Evolutionary conservation across 2,113 vertebrate genomes (phyloP), one percentile per base, ranked within the genome.

Genomic region (Callospermophilus lateralis): DNA sequence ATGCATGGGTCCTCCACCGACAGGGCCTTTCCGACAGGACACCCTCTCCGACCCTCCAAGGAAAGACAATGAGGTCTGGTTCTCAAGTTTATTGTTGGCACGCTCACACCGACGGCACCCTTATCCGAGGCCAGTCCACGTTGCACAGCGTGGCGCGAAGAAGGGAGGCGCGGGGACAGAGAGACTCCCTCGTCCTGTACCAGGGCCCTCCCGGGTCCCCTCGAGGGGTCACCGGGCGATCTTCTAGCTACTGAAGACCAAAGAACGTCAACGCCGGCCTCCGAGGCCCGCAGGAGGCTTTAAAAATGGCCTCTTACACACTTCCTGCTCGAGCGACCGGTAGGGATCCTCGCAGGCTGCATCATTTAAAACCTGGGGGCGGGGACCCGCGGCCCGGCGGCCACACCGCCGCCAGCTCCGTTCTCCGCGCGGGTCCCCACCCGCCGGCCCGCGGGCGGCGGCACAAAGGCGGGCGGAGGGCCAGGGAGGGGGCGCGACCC

Each of bases 281-380:
- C 79, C 24, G 70, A 90, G 95, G 96, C 96, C 94, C 83, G 73
- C 84, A 94, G 95, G 97, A 96, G 97, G 89, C 97, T 98, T 98
- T 98, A 98, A 98, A 98, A 97, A 98, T 98, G 97, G 97, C 97
- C 96, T 98, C 96, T 96, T 77, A 96, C 97, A 85, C 97, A 98
- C 96, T 98, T 98, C 97, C 97, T 98, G 97, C 97, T 65, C 45
- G 19, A 53, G 51, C 80, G 88, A 67, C 88, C 88, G 70, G 96
- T 79, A 87, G 97, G 55, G 53, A 37, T 26, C 15, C 73, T 89
- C 84, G 51, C 45, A 8, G 91, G 67, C 20, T 3, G 96, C 97
- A 93, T 80, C 97, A 6, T 96, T 89, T 51, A 67, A 94, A 94
- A 80, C 79, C 90, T 16, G 95, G 93, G 89, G 95, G 81, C 92